A percentile compares a stretch with the other conserved stretches of the same genome.
These are phyloP conservation scores for Ceuthmochares aereus DNA, from an alignment of 2,113 vertebrate genomes.

Conservation along the genomic window DNA sequence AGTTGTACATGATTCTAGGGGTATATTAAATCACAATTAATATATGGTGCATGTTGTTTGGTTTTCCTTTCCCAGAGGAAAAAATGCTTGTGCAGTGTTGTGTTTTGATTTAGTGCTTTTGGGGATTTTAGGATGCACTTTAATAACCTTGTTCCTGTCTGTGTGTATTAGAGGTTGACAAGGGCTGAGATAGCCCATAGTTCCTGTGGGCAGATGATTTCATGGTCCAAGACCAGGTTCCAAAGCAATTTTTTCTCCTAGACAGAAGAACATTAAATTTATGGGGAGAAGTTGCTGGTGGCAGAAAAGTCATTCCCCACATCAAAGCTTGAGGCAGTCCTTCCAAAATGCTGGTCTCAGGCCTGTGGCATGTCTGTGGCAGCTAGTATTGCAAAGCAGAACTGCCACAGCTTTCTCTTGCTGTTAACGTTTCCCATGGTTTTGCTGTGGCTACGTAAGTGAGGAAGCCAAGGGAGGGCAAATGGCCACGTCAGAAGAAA, in stretches of 20 bases:
- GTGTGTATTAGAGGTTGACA: not conserved
- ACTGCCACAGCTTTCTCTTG: not conserved
- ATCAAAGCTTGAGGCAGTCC: not conserved
- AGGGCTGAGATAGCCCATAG: not conserved
- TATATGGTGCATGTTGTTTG: not conserved
- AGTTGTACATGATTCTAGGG: not conserved
- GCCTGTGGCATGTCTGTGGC: not conserved
- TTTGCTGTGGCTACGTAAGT: not conserved
- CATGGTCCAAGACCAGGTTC: not conserved
- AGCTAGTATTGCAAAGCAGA: not conserved
- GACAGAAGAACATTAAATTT: not conserved
- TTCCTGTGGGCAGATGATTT: not conserved
- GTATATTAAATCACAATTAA: not conserved
- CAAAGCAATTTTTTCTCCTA: not conserved
- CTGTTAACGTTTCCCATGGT: not conserved
- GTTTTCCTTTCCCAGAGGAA: not conserved
- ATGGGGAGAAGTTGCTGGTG: not conserved
- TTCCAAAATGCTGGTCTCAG: not conserved
- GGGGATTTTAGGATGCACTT: not conserved
- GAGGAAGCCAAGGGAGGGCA: not conserved
- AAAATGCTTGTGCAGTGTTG: not conserved
- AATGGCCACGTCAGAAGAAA: not conserved
- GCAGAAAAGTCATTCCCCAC: not conserved
- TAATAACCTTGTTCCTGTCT: not conserved
- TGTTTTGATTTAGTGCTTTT: not conserved